These are phyloP conservation scores for Darevskia mixta DNA, from an alignment of 2,797 vertebrate species.

Conservation along the genomic window DNA sequence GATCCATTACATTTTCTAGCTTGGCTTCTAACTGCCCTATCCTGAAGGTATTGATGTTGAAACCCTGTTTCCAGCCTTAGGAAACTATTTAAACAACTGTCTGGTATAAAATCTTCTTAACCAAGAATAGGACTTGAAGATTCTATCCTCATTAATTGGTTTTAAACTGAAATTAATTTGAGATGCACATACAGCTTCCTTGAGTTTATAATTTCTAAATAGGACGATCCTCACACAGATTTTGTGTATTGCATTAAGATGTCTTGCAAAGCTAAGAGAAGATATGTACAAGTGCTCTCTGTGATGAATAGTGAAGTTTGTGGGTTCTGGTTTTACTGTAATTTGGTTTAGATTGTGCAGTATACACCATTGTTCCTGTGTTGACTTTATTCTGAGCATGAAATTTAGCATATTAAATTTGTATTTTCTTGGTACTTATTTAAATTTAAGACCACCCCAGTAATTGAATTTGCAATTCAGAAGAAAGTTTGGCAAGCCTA, in stretches of 20 bases:
- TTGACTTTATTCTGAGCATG: conserved; percentile 83
- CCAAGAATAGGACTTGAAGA: conserved; percentile 63
- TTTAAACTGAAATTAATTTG: conserved; percentile 76
- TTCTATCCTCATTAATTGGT: conserved; percentile 73
- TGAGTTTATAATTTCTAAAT: conserved; percentile 75
- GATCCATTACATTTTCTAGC: conserved; percentile 48
- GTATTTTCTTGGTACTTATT: conserved; percentile 88
- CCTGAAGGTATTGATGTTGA: conserved; percentile 59
- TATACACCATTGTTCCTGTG: conserved; percentile 78
- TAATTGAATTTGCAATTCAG: conserved; percentile 87
- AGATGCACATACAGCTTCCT: conserved; percentile 70
- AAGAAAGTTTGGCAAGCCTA: conserved; percentile 86
- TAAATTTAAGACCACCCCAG: conserved; percentile 81
- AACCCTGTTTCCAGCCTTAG: conserved; percentile 59
- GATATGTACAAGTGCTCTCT: conserved; percentile 77
- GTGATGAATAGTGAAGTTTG: conserved; percentile 75
- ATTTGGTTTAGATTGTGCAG: conserved; percentile 78
- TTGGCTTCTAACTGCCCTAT: conserved; percentile 44
- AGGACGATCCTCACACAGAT: conserved; percentile 72
- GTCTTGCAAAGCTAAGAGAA: conserved; percentile 76
- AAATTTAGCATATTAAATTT: conserved; percentile 82
- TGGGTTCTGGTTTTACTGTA: conserved; percentile 76
- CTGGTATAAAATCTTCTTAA: conserved; percentile 71
- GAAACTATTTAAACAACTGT: conserved; percentile 60
- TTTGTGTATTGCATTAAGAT: conserved; percentile 72